Base-by-base conservation (phyloP, 2,888 invertebrate genomes). In the Zaprionus obscuricornis region DNA sequence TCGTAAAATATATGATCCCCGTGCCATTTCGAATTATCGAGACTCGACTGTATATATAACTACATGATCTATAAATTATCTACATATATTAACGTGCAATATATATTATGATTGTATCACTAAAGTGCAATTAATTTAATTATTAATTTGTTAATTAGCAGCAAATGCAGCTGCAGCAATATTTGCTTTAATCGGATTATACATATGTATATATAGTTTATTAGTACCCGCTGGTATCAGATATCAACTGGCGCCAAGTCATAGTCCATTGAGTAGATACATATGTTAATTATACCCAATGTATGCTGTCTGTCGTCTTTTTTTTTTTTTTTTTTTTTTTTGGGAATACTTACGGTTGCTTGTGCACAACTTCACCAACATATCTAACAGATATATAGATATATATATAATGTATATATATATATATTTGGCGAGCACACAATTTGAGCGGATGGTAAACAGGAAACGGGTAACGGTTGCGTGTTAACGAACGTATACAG, bases 291-390 rank as follows among this genome's bases (percentile, higher is more conserved):
- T n/a, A n/a, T n/a, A n/a, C n/a, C n/a, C n/a, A n/a, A n/a, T n/a
- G n/a, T n/a, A n/a, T n/a, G n/a, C n/a, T n/a, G n/a, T n/a, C n/a
- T n/a, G n/a, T n/a, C n/a, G n/a, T n/a, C n/a, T n/a, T n/a, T n/a
- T n/a, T n/a, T n/a, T n/a, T n/a, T n/a, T n/a, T n/a, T n/a, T n/a
- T n/a, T n/a, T n/a, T n/a, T n/a, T n/a, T n/a, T n/a, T n/a, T n/a
- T n/a, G n/a, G 42, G 55, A 43, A 66, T 88, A 94, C 94, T 94
- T 93, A 94, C 94, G 93, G 93, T 90, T 93, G 93, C 85, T 93
- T 94, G 90, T 94, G 93, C 90, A 93, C 93, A 88, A 94, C 93
- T 91, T 93, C 94, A 77, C 93, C 93, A 84, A 93, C 93, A 92
- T 93, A 92, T 91, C 94, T 94, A 91, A 47, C 73, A 49, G 66